phyloP scores from a whole-genome alignment of 2,888 invertebrate genomes.

The Synergus gifuensis region DNA sequence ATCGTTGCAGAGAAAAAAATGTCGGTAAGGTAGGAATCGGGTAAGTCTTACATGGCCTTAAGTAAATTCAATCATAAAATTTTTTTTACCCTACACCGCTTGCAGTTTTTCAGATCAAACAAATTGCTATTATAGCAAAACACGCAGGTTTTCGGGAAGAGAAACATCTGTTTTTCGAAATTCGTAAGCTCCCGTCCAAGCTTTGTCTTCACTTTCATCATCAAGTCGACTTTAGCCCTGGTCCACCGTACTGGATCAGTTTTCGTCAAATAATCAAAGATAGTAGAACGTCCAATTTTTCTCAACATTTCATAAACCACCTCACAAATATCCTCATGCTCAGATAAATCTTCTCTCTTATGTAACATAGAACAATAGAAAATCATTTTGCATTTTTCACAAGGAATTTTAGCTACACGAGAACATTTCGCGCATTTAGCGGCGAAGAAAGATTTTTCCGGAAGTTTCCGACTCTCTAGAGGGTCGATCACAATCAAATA shows the following conservation, averaged over 20 bases:
- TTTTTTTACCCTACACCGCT: background rate
- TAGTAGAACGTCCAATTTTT: conserved; percentile 28
- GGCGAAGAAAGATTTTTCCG: background rate
- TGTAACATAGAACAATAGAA: background rate
- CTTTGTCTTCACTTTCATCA: conserved; percentile 55
- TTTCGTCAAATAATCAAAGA: conserved; percentile 40
- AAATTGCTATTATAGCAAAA: conserved; percentile 59
- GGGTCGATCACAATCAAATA: background rate
- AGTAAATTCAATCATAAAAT: background rate
- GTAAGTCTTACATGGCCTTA: background rate
- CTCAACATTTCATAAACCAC: conserved; percentile 42
- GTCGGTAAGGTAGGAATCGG: too few species aligned
- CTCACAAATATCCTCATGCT: background rate
- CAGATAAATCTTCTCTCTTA: background rate
- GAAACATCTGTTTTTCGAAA: conserved; percentile 64
- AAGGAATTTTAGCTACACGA: background rate
- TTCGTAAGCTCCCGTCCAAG: conserved; percentile 53
- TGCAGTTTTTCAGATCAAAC: conserved; percentile 61
- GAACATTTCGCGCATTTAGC: background rate
- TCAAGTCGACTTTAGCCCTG: conserved; percentile 57
- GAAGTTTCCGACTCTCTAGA: background rate
- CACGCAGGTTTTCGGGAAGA: conserved; percentile 64
- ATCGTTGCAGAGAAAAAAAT: too few species aligned
- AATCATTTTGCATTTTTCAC: background rate
- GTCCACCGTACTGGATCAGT: conserved; percentile 51